Evolutionary conservation across 1,140 invertebrate genomes (phyloP), one percentile per base, ranked within the genome.

Genomic region (Bombus cullumanus): DNA sequence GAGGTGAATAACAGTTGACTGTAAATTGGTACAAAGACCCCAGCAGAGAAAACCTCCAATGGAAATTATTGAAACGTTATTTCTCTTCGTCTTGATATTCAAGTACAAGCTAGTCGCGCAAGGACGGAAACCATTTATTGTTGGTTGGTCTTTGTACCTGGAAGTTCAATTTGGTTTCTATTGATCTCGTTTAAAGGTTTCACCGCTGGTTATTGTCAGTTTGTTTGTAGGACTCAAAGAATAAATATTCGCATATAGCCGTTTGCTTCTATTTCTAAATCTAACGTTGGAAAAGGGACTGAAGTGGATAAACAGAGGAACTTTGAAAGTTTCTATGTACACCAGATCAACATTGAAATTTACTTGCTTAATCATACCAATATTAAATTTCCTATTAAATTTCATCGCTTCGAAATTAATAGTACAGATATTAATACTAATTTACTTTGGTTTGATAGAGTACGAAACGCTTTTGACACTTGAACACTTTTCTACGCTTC

Each of bases 1-100:
- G 39, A 83, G 80, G 15, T 25, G 22, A 57, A 53, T 9, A 13
- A 39, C 53, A 31, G 25, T 68, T 77, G 9, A 37, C n/a, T n/a
- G 66, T 72, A 84, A 84, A 84, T 69, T 71, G 76, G 13, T 53
- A 59, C 66, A 28, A 78, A 84, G 53, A 53, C 22, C 31, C 39
- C 18, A 62, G 18, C 22, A 12, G 3, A 8, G 28, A 25, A 22
- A 71, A 57, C 28, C 28, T 34, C 18, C 41, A 59, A 68, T 34
- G 74, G 22, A 39, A 43, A 25, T 78, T n/a, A 43, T 62, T 28
- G 34, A 10, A 57, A 25, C 22, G 13, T 68, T 83, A 83, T 77
- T 77, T 34, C 13, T 31, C 72, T 9, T 37, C 28, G 15, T 53
- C 2, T n/a, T 62, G 4, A 68, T 62, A 39, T 62, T 13, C 28